A percentile compares a stretch with the other conserved stretches of the same genome.
phyloP scores from a whole-genome alignment of 2,113 vertebrate species.

The Takifugu flavidus region DNA sequence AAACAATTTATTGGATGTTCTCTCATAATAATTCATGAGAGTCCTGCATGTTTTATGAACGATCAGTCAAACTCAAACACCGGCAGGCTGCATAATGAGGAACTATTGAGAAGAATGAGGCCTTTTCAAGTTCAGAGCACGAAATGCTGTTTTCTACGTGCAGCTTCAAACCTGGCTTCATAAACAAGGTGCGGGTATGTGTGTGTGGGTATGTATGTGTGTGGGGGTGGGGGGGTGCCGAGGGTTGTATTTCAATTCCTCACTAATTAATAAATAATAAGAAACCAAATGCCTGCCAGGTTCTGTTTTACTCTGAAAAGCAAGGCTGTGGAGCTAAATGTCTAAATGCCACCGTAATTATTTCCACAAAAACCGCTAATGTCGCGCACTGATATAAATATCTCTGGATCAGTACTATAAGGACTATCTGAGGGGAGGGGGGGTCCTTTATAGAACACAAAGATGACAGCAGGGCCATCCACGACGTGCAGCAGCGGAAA shows the following conservation, averaged over 20 bases:
- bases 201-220: not conserved
- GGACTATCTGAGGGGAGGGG: too few relatives aligned
- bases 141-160: conserved; percentile 15
- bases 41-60: conserved; percentile 74
- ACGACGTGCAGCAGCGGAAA: too few relatives aligned
- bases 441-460: too few relatives aligned
- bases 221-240: not conserved
- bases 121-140: conserved; percentile 35
- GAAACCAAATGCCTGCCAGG: conserved; percentile 4
- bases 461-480: too few relatives aligned
- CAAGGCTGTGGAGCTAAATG: conserved; percentile 10
- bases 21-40: conserved; percentile 71
- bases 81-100: conserved; percentile 59
- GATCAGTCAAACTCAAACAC: conserved; percentile 72
- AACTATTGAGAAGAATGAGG: conserved; percentile 52
- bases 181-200: conserved; percentile 3
- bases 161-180: conserved; percentile 8
- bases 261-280: conserved; percentile 17
- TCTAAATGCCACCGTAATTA: not conserved
- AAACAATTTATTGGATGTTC: conserved; percentile 79
- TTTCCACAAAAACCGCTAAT: not conserved
- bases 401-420: too few relatives aligned
- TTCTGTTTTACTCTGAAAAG: not conserved
- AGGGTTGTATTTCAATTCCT: conserved; percentile 8
- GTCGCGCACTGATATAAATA: too few relatives aligned